Conservation (phyloP, 2,797 vertebrate species). For the Kryptopterus vitreolus region DNA sequence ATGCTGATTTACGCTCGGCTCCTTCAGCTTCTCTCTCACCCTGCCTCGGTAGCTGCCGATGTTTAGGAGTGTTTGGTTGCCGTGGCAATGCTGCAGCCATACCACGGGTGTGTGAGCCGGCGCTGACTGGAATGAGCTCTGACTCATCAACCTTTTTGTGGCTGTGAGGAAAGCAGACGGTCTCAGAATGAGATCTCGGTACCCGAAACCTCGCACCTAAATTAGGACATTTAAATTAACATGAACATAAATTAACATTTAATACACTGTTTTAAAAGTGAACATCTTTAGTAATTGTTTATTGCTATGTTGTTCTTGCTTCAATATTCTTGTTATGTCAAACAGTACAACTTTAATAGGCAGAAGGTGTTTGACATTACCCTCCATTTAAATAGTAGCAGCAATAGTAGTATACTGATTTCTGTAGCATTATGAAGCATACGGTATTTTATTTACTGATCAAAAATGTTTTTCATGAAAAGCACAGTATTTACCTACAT, state of each 20-base stretch:
- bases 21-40: conserved; percentile 40
- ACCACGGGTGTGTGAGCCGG: conserved; percentile 57
- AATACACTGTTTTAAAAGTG: background rate
- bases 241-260: no score
- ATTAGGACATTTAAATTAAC: no score
- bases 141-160: conserved; percentile 69
- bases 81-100: conserved; percentile 57
- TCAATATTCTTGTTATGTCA: background rate
- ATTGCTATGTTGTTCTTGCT: background rate
- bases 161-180: conserved; percentile 50
- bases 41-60: conserved; percentile 14
- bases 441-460: background rate
- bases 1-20: conserved; percentile 26
- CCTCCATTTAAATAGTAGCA: background rate
- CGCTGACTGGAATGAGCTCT: conserved; percentile 56
- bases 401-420: background rate
- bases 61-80: conserved; percentile 71
- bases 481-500: no score
- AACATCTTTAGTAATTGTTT: background rate
- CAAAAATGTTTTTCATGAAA: no score
- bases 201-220: conserved; percentile 8
- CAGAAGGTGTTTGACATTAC: background rate
- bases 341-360: no score
- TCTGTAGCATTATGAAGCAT: background rate
- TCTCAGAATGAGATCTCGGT: conserved; percentile 17